Evolutionary conservation across 1,140 invertebrate genomes (phyloP).

Genomic region (Drosophila orena): DNA sequence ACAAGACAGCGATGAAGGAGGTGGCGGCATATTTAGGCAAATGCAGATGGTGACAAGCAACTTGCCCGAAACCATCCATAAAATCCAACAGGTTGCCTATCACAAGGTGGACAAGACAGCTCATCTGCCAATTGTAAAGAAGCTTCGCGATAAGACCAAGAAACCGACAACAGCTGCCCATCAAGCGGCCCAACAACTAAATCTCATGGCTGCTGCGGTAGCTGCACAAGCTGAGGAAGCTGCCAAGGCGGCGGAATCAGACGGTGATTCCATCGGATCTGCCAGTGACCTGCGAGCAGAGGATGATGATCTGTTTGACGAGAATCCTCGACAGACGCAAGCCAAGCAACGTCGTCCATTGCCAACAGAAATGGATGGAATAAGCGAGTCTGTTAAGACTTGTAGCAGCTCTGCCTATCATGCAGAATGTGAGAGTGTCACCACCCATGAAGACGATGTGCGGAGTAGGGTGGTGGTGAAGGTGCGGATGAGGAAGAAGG

Average conservation of each 20-base stretch:
- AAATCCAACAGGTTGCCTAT: slow-evolving; percentile 85
- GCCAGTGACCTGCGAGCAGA: slow-evolving; percentile 89
- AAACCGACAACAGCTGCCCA: slow-evolving; percentile 77
- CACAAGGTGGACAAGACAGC: slow-evolving; percentile 85
- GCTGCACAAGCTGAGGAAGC: slow-evolving; percentile 68
- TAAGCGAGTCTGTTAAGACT: slow-evolving; percentile 89
- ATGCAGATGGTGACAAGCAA: slow-evolving; percentile 86
- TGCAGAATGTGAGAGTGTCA: slow-evolving; percentile 90
- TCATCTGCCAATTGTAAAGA: slow-evolving; percentile 84
- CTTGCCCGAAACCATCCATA: slow-evolving; percentile 85
- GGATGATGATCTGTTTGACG: slow-evolving; percentile 86
- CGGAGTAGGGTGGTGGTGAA: slow-evolving; percentile 85
- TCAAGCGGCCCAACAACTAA: slow-evolving; percentile 78
- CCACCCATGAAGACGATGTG: slow-evolving; percentile 88
- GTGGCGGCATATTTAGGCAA: slow-evolving; percentile 84
- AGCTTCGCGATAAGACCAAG: slow-evolving; percentile 84
- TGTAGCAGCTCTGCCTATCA: slow-evolving; percentile 90
- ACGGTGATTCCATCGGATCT: slow-evolving; percentile 90
- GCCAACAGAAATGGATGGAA: slow-evolving; percentile 86
- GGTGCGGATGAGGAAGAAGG: slow-evolving; percentile 82
- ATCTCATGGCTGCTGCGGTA: slow-evolving; percentile 69
- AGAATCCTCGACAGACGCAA: slow-evolving; percentile 79
- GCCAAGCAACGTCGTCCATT: slow-evolving; percentile 60
- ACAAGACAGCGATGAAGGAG: slow-evolving; percentile 68
- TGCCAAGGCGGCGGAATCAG: slow-evolving; percentile 62